Evolutionary conservation across 2,797 vertebrate species (phyloP).

Genomic region (Calcarius lapponicus): DNA sequence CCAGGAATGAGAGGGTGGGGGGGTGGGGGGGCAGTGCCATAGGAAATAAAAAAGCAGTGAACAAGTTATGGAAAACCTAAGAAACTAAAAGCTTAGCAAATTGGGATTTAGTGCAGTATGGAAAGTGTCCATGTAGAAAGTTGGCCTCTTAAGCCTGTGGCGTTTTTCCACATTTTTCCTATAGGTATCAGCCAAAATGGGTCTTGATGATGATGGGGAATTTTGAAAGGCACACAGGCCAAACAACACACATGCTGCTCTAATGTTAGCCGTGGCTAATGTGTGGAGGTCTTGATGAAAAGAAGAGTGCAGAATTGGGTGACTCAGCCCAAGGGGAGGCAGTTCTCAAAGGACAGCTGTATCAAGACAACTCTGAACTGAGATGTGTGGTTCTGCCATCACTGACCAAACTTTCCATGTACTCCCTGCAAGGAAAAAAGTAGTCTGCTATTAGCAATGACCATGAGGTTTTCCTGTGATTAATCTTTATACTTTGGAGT

Average conservation of each 20-base stretch:
- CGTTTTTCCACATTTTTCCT: not conserved
- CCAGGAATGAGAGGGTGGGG: not conserved
- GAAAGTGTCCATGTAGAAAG: not conserved
- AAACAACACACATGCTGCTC: not conserved
- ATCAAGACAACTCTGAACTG: not conserved
- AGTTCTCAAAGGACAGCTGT: not conserved
- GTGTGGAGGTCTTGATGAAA: not conserved
- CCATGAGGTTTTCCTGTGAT: not conserved
- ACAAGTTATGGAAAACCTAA: not conserved
- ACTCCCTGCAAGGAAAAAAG: not conserved
- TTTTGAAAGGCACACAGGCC: not conserved
- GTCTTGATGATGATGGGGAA: not conserved
- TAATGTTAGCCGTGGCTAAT: not conserved
- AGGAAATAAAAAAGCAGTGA: not conserved
- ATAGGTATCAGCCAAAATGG: accelerated
- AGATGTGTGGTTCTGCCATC: not conserved
- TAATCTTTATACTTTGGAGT: not conserved
- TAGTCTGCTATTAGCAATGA: not conserved
- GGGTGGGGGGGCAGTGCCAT: accelerated
- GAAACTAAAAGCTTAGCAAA: not conserved
- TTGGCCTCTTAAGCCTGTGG: not conserved
- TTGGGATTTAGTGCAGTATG: not conserved
- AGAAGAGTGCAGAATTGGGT: not conserved
- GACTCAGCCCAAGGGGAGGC: not conserved
- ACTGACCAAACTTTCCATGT: not conserved